Percentiles rank a stretch among this genome's conserved stretches.
Evolutionary conservation across 2,797 vertebrate genomes (phyloP).

Genomic region (Centropyge bicolor): DNA sequence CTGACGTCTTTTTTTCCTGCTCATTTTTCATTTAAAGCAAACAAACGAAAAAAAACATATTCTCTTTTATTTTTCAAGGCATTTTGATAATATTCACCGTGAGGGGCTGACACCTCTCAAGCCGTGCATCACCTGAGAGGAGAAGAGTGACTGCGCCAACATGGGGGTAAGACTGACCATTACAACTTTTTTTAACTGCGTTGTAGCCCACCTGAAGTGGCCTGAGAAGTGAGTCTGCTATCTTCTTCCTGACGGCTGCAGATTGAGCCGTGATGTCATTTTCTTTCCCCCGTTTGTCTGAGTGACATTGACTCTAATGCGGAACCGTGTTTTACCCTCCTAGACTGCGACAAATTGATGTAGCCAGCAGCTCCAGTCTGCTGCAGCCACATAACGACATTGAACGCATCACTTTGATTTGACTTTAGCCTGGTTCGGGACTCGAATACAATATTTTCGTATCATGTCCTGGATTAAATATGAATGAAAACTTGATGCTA

Average conservation of each 20-base stretch:
- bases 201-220: constrained; percentile 71
- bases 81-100: constrained; percentile 72
- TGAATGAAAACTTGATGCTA: not conserved
- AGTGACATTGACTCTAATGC: constrained; percentile 86
- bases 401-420: not conserved
- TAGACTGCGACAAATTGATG: constrained; percentile 81
- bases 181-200: constrained; percentile 70
- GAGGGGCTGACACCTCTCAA: constrained; percentile 84
- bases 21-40: constrained; percentile 33
- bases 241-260: not conserved
- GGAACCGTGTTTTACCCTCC: constrained; percentile 69
- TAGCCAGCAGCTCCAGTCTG: constrained; percentile 32
- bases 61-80: constrained; percentile 69
- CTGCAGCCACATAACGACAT: constrained; percentile 11
- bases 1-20: constrained; percentile 41
- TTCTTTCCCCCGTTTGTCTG: constrained; percentile 49
- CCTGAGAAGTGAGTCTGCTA: constrained; percentile 49
- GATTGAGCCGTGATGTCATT: constrained; percentile 53
- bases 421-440: constrained; percentile 3
- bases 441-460: not conserved
- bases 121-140: constrained; percentile 85
- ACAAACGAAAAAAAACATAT: constrained; percentile 34
- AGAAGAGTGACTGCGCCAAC: constrained; percentile 85
- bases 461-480: not conserved
- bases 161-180: constrained; percentile 87